Base-by-base conservation (phyloP, 2,888 invertebrate genomes). In the Latheticus oryzae region DNA sequence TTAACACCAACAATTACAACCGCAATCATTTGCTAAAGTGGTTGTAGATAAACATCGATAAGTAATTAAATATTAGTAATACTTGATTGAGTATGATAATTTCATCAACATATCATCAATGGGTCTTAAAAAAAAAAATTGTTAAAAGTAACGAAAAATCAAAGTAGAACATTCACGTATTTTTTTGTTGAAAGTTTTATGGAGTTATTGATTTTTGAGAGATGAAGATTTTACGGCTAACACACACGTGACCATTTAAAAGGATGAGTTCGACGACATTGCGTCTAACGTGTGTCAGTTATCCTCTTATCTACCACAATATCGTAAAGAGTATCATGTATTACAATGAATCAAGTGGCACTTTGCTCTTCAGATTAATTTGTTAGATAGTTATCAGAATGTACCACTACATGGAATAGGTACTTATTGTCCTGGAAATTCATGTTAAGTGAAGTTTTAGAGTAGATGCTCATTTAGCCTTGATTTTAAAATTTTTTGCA, bases 1-100 rank as follows among this genome's bases (percentile, higher is more conserved):
- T 69, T 71, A 72, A 73, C 70, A 73, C 72, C 71, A 61, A 38
- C 59, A 57, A 65, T 65, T 64, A 63, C 60, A 63, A 13, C 48
- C 35, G 42, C 42, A 51, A 51, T 30, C 30, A 38, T 61, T 45
- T 58, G 30, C 28, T 13, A 15, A 33, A 32, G 52, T 52, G 52
- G 8, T 37, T 52, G 30, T 33, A 54, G 53, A 54, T 54, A 54
- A 54, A 54, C 28, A 54, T 45, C 45, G 33, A 13, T 21, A 40
- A 30, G 26, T 51, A 38, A 51, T 38, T 51, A 28, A 30, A 21
- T 47, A 11, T 33, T 33, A 13, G 8, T 7, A 13, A 7, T 24
- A 28, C 8, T 26, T 9, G 2, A 32, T 13, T 2, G 17, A n/a
- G n/a, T n/a, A n/a, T n/a, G n/a, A n/a, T n/a, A n/a, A n/a, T n/a